Evolutionary conservation across 2,113 vertebrate species (phyloP).

Genomic region (Boulengeromyrus knoepffleri): DNA sequence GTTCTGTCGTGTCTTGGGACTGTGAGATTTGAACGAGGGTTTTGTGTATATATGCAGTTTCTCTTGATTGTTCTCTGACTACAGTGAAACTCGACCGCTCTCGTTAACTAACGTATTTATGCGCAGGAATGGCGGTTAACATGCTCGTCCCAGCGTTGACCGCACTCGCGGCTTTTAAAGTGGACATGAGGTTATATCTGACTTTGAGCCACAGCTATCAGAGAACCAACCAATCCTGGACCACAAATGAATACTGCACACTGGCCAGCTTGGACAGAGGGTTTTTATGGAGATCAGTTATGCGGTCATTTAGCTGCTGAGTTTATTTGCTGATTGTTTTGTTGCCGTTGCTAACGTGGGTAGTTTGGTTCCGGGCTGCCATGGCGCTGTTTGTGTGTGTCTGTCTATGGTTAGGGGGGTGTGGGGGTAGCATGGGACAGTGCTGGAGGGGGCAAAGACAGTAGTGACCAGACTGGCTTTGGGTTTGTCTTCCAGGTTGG

Average conservation of each 20-base stretch:
- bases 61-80: background rate
- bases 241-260: conserved; percentile 49
- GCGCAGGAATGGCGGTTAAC: background rate
- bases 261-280: background rate
- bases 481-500: background rate
- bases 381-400: background rate
- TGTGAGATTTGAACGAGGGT: conserved; percentile 2
- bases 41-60: background rate
- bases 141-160: background rate
- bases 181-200: conserved; percentile 43
- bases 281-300: conserved; percentile 24
- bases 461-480: background rate
- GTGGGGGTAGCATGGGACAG: background rate
- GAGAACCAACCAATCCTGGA: conserved; percentile 44
- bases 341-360: background rate
- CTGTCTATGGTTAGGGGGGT: background rate
- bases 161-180: conserved; percentile 12
- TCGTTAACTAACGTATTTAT: background rate
- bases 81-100: background rate
- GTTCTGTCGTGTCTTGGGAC: conserved; percentile 9
- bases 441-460: background rate
- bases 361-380: background rate
- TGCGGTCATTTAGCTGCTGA: background rate
- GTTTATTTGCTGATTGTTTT: background rate
- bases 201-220: conserved; percentile 38